Base-by-base conservation (phyloP, 2,113 vertebrate species). In the Pica pica region DNA sequence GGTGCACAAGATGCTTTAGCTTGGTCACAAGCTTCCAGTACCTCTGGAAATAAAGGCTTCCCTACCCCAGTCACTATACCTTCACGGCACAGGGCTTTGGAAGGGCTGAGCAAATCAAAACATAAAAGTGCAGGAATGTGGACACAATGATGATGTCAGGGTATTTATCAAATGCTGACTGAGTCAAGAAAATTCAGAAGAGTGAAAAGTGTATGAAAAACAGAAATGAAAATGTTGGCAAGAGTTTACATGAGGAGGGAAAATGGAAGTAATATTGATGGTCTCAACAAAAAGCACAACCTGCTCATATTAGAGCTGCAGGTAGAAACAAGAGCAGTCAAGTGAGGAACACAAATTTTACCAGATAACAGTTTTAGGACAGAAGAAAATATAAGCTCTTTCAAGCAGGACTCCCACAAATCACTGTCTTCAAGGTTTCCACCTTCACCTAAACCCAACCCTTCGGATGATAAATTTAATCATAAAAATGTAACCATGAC, bases 381-480 rank as follows among this genome's bases (percentile, higher is more conserved):
- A 95, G 88, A 83, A 93, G 92, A 95, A 96, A 92, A 94, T 22
- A 83, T 82, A 83, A 96, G 86, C 16, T 93, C 64, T 95, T 68
- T 77, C 83, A 97, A 73, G 28, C 84, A 97, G 83, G 68, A 73
- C 50, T 92, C 79, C 41, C 30, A 95, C 57, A 94, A 96, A 96
- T 97, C 91, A 95, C 16, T 89, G 23, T 64, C 83, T 83, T 93
- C 49, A 83, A 89, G 74, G 93, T 83, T 83, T 55, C 61, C 28
- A 91, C 17, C 23, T 91, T 96, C 87, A 92, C 46, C 92, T 94
- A 65, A 97, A 95, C 47, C 41, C 63, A 94, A 87, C 77, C 57
- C 78, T 42, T 74, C 76, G 83, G 94, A 84, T 93, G 85, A 97
- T 94, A 83, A 95, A 96, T 93, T 79, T 89, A 96, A 87, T 91